Conservation (phyloP, 2,113 vertebrate genomes). For the Muntiacus reevesi region DNA sequence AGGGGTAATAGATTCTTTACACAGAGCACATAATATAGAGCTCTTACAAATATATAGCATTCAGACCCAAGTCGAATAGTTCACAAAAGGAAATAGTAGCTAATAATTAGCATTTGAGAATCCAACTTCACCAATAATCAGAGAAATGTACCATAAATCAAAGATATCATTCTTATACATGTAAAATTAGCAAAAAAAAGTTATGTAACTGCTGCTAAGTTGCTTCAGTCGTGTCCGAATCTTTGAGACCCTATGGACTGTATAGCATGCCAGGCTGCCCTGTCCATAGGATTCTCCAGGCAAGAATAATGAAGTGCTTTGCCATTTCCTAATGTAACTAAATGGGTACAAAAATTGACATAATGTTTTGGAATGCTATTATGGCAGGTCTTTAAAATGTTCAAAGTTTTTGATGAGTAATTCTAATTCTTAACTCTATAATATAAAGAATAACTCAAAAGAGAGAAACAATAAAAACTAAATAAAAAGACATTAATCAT, state of each 20-base stretch:
- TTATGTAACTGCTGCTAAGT: neutral
- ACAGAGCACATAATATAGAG: neutral
- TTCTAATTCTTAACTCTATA: slow-evolving; percentile 20
- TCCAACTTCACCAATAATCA: neutral
- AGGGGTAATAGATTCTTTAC: neutral
- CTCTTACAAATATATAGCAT: neutral
- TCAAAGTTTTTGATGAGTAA: slow-evolving; percentile 34
- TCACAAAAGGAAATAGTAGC: neutral
- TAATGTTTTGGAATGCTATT: neutral
- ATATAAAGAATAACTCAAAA: neutral
- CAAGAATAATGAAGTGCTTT: neutral
- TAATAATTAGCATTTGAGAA: slow-evolving; percentile 21
- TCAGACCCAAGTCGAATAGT: neutral
- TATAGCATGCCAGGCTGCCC: neutral
- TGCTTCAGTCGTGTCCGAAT: neutral
- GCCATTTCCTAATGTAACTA: neutral
- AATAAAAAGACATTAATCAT: neutral
- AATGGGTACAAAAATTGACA: neutral
- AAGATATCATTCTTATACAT: neutral
- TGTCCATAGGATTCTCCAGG: neutral
- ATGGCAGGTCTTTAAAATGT: neutral
- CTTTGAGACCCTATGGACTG: neutral
- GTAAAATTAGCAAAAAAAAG: neutral
- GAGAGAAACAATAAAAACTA: slow-evolving; percentile 6
- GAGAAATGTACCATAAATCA: neutral